Conservation (phyloP, 2,797 vertebrate species). For the Pseudochromis fuscus region DNA sequence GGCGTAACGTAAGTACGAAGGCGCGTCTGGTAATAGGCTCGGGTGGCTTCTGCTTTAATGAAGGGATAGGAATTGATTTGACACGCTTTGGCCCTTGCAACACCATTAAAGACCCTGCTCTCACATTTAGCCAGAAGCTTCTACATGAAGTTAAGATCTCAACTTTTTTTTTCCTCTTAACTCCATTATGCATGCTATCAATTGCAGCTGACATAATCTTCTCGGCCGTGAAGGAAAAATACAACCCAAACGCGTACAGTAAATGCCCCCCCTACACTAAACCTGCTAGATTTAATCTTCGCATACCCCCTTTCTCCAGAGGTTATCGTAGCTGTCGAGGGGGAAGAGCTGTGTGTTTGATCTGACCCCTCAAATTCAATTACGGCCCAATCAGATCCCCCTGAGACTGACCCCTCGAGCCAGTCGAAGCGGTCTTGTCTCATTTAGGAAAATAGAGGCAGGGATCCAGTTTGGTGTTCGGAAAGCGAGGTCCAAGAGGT, state of each 20-base stretch:
- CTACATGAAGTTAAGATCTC: constrained; percentile 42
- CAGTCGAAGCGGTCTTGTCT: constrained; percentile 61
- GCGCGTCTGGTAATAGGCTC: constrained; percentile 41
- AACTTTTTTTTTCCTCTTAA: constrained; percentile 22
- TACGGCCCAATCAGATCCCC: constrained; percentile 70
- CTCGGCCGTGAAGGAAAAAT: constrained; percentile 22
- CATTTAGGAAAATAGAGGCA: constrained; percentile 73
- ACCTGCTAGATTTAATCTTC: constrained; percentile 64
- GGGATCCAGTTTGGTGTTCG: constrained; percentile 61
- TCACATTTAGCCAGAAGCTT: constrained; percentile 24
- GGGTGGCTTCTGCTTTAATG: constrained; percentile 51
- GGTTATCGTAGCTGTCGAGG: constrained; percentile 64
- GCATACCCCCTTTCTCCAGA: constrained; percentile 41
- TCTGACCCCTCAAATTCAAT: constrained; percentile 80
- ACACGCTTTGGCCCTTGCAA: constrained; percentile 46
- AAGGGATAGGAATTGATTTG: constrained; percentile 61
- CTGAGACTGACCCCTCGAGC: constrained; percentile 59
- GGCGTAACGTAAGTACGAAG: constrained; percentile 35
- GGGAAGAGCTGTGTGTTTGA: constrained; percentile 61
- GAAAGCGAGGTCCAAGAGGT: constrained; percentile 51
- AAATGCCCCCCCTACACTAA: constrained; percentile 42
- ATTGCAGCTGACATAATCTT: constrained; percentile 41
- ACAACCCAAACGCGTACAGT: constrained; percentile 49
- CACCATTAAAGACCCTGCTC: constrained; percentile 46
- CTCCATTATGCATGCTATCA: constrained; percentile 56